Evolutionary conservation across 1,140 invertebrate species (phyloP).

Genomic region (Pseudomyrmex sp.): DNA sequence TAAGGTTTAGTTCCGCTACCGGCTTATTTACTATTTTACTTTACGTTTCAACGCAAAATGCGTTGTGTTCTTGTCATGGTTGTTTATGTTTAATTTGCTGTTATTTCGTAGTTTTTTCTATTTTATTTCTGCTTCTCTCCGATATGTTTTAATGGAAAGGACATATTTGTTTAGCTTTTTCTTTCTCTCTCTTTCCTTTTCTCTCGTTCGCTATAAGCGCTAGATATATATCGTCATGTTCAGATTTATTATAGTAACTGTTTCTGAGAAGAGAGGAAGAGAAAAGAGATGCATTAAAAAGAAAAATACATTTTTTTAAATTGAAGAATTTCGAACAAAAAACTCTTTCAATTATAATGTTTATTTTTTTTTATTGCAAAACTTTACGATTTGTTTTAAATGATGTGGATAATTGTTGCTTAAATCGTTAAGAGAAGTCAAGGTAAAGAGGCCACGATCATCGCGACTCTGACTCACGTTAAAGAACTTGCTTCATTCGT

Average conservation of each 20-base stretch:
- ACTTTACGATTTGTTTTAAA: background rate
- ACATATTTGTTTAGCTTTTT: slow-evolving; percentile 36
- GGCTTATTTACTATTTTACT: slow-evolving; percentile 63
- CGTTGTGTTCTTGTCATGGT: slow-evolving; percentile 48
- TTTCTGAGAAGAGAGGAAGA: background rate
- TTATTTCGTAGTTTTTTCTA: slow-evolving; percentile 22
- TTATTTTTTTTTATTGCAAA: background rate
- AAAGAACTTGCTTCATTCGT: slow-evolving; percentile 7
- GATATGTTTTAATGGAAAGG: slow-evolving; percentile 53
- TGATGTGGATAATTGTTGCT: background rate
- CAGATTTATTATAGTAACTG: background rate
- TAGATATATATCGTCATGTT: background rate
- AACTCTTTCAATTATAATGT: too few species aligned
- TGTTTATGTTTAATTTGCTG: slow-evolving; percentile 47
- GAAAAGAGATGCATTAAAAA: too few species aligned
- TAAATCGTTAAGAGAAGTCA: slow-evolving; percentile 71
- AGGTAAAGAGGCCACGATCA: slow-evolving; percentile 79
- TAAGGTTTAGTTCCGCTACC: slow-evolving; percentile 64
- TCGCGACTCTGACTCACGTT: slow-evolving; percentile 50
- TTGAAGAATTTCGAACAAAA: too few species aligned
- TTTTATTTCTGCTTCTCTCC: slow-evolving; percentile 21
- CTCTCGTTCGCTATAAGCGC: background rate
- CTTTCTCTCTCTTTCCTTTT: background rate
- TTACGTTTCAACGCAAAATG: slow-evolving; percentile 54
- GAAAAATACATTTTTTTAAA: too few species aligned